Percentiles rank a stretch among this genome's conserved stretches.
Conservation (phyloP, 2,797 vertebrate genomes). For the Gymnoscopelus braueri region DNA sequence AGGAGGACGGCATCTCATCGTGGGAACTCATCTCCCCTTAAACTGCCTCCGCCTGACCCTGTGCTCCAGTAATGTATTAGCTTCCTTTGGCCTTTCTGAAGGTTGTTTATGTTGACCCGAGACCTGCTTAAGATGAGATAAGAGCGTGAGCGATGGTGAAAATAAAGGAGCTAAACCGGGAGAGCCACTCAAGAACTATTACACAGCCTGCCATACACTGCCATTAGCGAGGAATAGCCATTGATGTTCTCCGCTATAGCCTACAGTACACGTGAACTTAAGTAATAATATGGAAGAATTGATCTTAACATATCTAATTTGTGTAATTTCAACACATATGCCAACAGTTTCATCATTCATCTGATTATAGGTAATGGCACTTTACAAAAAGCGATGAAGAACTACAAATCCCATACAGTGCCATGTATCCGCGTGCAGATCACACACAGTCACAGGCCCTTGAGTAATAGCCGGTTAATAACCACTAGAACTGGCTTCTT, state of each 20-base stretch:
- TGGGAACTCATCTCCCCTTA: conserved; percentile 62
- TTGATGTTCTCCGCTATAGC: conserved; percentile 7
- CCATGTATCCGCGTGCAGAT: not conserved
- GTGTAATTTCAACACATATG: not conserved
- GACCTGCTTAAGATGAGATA: conserved; percentile 27
- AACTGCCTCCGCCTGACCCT: conserved; percentile 44
- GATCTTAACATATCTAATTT: conserved; percentile 13
- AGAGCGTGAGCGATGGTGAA: conserved; percentile 36
- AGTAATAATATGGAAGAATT: conserved; percentile 18
- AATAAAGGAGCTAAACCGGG: not conserved
- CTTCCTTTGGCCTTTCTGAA: conserved; percentile 25
- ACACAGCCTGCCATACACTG: conserved; percentile 6
- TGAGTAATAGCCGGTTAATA: conserved; percentile 13
- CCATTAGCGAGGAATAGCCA: conserved; percentile 34
- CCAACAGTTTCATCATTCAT: not conserved
- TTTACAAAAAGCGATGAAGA: not conserved
- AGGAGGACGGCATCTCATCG: conserved; percentile 36
- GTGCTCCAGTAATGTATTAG: conserved; percentile 47
- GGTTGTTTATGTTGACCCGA: conserved; percentile 59
- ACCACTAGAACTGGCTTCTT: conserved; percentile 22
- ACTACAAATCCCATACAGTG: not conserved
- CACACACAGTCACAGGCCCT: not conserved
- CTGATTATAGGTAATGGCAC: not conserved
- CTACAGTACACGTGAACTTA: conserved; percentile 17
- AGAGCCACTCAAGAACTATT: conserved; percentile 18